Evolutionary conservation across 1,140 invertebrate genomes (phyloP).

Genomic region (Drosophila prosaltans): DNA sequence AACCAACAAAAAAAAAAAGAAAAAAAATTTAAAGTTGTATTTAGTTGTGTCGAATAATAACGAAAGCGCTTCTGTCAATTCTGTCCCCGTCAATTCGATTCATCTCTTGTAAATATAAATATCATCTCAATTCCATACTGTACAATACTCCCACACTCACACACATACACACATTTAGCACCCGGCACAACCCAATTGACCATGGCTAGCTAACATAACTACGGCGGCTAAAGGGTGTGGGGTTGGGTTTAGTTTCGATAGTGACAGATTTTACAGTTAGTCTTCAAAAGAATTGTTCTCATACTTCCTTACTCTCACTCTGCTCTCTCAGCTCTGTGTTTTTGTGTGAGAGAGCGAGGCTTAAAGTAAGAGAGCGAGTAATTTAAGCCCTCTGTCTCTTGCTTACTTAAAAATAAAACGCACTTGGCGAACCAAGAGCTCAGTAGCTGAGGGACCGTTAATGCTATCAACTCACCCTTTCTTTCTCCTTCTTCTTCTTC

Average conservation of each 20-base stretch:
- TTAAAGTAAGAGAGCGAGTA: no score
- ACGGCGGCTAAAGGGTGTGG: background rate
- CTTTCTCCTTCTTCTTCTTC: no score
- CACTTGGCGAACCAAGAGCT: no score
- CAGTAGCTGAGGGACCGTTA: no score
- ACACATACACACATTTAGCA: slow-evolving; percentile 15
- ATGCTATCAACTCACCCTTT: no score
- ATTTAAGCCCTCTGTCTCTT: no score
- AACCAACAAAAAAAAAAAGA: slow-evolving; percentile 30
- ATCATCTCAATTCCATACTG: slow-evolving; percentile 65
- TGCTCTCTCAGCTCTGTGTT: no score
- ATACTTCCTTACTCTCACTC: no score
- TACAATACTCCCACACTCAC: slow-evolving; percentile 24
- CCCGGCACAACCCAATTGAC: slow-evolving; percentile 10
- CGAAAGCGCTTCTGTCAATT: slow-evolving; percentile 9
- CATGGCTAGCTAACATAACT: background rate
- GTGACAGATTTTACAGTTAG: no score
- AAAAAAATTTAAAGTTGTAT: slow-evolving; percentile 29
- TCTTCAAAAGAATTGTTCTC: no score
- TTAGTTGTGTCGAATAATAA: slow-evolving; percentile 43
- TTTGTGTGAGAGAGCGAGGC: no score
- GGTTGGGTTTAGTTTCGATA: background rate
- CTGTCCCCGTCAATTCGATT: slow-evolving; percentile 41
- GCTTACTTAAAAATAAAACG: no score
- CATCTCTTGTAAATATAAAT: slow-evolving; percentile 74